Base-by-base conservation (phyloP, 2,888 invertebrate genomes). In the Falcaria lacertinaria region DNA sequence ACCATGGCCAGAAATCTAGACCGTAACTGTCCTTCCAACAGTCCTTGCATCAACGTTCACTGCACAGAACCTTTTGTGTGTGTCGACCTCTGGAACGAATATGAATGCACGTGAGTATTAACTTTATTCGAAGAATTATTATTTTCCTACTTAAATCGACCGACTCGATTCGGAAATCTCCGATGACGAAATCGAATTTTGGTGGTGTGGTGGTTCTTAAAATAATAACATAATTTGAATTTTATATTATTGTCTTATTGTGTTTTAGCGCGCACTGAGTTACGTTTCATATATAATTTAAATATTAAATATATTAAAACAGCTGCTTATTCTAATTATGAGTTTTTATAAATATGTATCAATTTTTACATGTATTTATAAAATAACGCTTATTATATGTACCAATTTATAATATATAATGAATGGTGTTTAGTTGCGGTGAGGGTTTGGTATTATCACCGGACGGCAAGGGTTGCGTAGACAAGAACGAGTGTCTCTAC, bases 41-140 rank as follows among this genome's bases (percentile, higher is more conserved):
- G 97, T 73, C 98, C 98, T 1, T 98, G 98, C 74, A 95, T 96
- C 58, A 96, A 97, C 78, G 96, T 98, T 33, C 96, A 97, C 68
- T 98, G 98, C 74, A 95, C 96, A 0, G 96, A 96, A 69, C 97
- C 96, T 8, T 97, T 97, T 79, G 97, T 97, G 69, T 98, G 98
- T 85, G 95, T 97, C 53, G 98, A 97, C 86, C 92, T 98, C 11
- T 99, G 99, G 98, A 98, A 98, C 81, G 96, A 97, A 84, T 97
- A 97, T 72, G 98, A 98, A 80, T 99, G 99, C 97, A 97, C 98
- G 97, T 99, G 89, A 95, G 97, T 94, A 75, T 61, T 7, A 11
- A 11, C 2, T 28, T 28, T n/a, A n/a, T n/a, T n/a, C n/a, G n/a
- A n/a, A n/a, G n/a, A n/a, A n/a, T n/a, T n/a, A n/a, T n/a, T n/a